phyloP scores from a whole-genome alignment of 2,113 vertebrate genomes.

The Balaeniceps rex region DNA sequence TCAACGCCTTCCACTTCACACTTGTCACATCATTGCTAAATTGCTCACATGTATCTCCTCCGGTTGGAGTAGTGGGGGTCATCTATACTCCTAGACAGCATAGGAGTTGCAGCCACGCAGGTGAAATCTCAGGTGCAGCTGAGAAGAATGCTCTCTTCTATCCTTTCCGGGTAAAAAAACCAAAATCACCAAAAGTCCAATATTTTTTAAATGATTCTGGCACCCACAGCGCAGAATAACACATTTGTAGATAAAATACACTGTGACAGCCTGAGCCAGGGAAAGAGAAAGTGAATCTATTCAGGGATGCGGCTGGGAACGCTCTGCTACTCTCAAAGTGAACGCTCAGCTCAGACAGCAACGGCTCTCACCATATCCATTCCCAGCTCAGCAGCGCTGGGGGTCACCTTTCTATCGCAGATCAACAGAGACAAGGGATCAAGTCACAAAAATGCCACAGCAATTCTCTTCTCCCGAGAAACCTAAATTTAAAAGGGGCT shows the following conservation, averaged over 20 bases:
- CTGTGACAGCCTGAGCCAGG: not conserved
- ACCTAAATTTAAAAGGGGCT: not conserved
- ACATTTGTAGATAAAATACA: not conserved
- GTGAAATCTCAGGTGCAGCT: not conserved
- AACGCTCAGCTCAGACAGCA: not conserved
- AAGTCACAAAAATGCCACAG: not conserved
- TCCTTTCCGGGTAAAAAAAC: not conserved
- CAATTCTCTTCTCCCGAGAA: not conserved
- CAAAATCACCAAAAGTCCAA: not conserved
- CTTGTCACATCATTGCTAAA: not conserved
- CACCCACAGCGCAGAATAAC: not conserved
- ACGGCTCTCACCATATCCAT: not conserved
- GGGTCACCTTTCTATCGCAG: not conserved
- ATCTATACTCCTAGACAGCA: not conserved
- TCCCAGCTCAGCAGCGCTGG: not conserved
- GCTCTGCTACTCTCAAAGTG: not conserved
- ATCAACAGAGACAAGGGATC: not conserved
- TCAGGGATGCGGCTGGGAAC: not conserved
- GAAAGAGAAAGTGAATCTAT: not conserved
- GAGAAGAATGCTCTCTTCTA: not conserved
- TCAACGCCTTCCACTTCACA: not conserved
- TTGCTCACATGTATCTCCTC: not conserved
- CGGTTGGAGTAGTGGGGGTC: not conserved
- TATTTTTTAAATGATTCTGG: not conserved
- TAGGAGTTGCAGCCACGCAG: accelerated